These are phyloP conservation scores for Phalangium opilio DNA, from an alignment of 2,888 invertebrate species.

Conservation along the genomic window DNA sequence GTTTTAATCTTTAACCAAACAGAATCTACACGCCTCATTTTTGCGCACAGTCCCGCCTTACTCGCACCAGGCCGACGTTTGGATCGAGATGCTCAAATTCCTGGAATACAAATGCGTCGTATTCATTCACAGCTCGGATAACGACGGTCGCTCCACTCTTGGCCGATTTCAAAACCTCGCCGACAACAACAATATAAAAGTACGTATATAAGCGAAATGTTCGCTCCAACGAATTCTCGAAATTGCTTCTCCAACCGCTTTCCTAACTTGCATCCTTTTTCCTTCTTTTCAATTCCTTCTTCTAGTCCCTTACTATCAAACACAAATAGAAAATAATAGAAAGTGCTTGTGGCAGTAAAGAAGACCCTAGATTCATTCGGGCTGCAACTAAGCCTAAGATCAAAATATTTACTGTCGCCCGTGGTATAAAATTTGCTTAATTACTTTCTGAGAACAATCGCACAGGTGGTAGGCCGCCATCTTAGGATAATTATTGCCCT, in stretches of 20 bases:
- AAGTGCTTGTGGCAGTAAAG: too few relatives aligned
- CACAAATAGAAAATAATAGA: too few relatives aligned
- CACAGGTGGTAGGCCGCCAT: too few relatives aligned
- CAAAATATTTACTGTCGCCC: too few relatives aligned
- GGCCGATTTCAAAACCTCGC: conserved; percentile 88
- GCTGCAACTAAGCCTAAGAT: too few relatives aligned
- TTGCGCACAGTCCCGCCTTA: conserved; percentile 92
- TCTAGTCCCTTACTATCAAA: too few relatives aligned
- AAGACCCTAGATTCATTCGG: too few relatives aligned
- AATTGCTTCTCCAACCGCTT: conserved; percentile 29
- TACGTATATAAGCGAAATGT: conserved; percentile 30
- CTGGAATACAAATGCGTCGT: conserved; percentile 42
- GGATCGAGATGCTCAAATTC: conserved; percentile 43
- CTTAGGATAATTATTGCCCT: too few relatives aligned
- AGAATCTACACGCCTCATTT: conserved; percentile 95
- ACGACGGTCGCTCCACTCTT: conserved; percentile 80
- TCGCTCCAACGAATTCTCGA: background rate
- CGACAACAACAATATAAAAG: conserved; percentile 82
- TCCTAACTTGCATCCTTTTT: background rate
- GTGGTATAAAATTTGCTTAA: too few relatives aligned
- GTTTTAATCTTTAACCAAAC: conserved; percentile 10
- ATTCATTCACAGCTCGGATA: conserved; percentile 89
- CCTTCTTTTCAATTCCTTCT: too few relatives aligned
- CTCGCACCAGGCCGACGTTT: conserved; percentile 96
- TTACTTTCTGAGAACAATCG: too few relatives aligned